Evolutionary conservation across 2,888 invertebrate species (phyloP), one percentile per base, ranked within the genome.

Genomic region (Amitus sp.): DNA sequence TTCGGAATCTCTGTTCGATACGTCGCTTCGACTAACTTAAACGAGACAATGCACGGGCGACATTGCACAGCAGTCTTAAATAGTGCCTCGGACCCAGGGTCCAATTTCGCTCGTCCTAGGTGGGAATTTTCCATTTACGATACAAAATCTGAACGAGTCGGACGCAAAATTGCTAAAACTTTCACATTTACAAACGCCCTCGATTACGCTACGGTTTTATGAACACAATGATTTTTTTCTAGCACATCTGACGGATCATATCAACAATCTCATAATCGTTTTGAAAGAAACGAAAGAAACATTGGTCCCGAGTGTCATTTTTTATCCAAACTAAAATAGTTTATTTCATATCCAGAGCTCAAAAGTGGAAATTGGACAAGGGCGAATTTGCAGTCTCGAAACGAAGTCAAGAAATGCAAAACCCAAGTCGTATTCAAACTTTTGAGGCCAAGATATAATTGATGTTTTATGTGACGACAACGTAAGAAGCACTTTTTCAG

Each of bases 11-110:
- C n/a, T n/a, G n/a, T n/a, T n/a, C n/a, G n/a, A n/a, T n/a, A n/a
- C n/a, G n/a, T n/a, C n/a, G n/a, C n/a, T n/a, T n/a, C n/a, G n/a
- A n/a, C n/a, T n/a, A n/a, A n/a, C n/a, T n/a, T n/a, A 50, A 57
- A 61, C 48, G 48, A 57, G 34, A 54, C 54, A 54, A 60, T 57
- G 60, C 64, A 27, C 53, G 42, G 46, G 52, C 54, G 58, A 58
- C 61, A 61, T 61, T 34, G 56, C 65, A 40, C 48, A 46, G 51
- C 65, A 65, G 65, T 65, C 65, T 65, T 65, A 39, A 51, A 58
- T 48, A 42, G 28, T 55, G 56, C 53, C 54, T 9, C 57, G n/a
- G 13, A 10, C 12, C 3, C 17, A 42, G 56, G 43, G 53, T 54
- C 47, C 60, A 60, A 61, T 47, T 27, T 57, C 51, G 54, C 53